Conservation (phyloP, 2,888 invertebrate species). For the Cactoblastis cactorum region DNA sequence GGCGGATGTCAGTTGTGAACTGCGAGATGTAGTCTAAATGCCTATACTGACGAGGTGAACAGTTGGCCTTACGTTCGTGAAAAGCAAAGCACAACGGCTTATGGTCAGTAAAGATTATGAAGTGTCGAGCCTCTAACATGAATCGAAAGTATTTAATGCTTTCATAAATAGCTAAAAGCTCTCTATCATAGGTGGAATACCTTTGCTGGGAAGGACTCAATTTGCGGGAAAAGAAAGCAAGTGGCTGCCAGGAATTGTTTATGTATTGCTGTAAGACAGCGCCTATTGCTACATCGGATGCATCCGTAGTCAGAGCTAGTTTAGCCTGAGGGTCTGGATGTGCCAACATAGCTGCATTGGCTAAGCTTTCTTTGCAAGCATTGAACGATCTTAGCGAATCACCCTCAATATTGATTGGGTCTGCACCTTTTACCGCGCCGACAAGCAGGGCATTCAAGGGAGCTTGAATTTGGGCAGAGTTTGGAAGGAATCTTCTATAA, state of each 20-base stretch:
- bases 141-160: constrained; percentile 34
- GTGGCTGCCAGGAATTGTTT: background rate
- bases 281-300: constrained; percentile 6
- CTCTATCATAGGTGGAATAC: constrained; percentile 12
- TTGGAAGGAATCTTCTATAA: constrained; percentile 27
- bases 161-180: constrained; percentile 37
- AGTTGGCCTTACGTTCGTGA: background rate
- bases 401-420: too few relatives aligned
- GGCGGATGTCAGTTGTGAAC: constrained; percentile 24
- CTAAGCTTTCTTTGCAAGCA: constrained; percentile 22
- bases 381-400: constrained; percentile 14
- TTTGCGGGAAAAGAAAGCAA: constrained; percentile 20
- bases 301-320: background rate
- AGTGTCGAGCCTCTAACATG: constrained; percentile 22
- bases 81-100: constrained; percentile 9
- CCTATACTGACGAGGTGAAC: constrained; percentile 9
- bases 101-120: constrained; percentile 19
- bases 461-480: constrained; percentile 21
- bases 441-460: constrained; percentile 1
- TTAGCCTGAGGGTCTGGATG: background rate
- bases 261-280: background rate
- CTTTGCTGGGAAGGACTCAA: constrained; percentile 17
- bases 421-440: constrained; percentile 6
- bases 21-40: constrained; percentile 25
- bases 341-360: constrained; percentile 21